phyloP scores from a whole-genome alignment of 2,797 vertebrate species.

The Paedocypris micromegethes region DNA sequence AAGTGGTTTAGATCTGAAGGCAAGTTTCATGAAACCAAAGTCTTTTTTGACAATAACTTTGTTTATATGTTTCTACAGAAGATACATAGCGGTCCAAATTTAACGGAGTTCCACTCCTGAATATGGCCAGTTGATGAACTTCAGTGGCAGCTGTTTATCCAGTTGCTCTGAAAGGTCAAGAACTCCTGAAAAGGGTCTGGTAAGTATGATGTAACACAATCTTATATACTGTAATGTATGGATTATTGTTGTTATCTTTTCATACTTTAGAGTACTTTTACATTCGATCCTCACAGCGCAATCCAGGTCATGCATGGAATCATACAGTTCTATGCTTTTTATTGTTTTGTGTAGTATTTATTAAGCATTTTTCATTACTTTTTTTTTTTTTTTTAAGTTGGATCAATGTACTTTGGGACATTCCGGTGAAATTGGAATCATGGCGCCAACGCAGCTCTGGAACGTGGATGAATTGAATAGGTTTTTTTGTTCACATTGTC shows the following conservation, averaged over 20 bases:
- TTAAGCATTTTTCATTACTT: too few relatives aligned
- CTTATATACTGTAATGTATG: not conserved
- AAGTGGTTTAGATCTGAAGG: not conserved
- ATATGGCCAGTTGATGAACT: conserved; percentile 41
- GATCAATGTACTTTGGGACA: too few relatives aligned
- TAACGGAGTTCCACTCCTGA: conserved; percentile 48
- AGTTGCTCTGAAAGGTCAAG: conserved; percentile 16
- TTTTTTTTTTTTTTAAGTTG: too few relatives aligned
- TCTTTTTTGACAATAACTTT: not conserved
- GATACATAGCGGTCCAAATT: conserved; percentile 46
- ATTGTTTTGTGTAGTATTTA: too few relatives aligned
- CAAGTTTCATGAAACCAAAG: conserved; percentile 15
- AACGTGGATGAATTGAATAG: too few relatives aligned
- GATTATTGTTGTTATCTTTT: not conserved
- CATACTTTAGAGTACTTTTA: too few relatives aligned
- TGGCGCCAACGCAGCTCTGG: too few relatives aligned
- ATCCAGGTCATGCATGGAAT: too few relatives aligned
- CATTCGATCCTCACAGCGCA: too few relatives aligned
- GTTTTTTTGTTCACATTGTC: too few relatives aligned
- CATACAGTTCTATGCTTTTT: too few relatives aligned
- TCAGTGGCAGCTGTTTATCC: conserved; percentile 9
- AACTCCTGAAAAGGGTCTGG: conserved; percentile 3
- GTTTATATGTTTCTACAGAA: conserved; percentile 46
- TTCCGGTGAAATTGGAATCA: too few relatives aligned
- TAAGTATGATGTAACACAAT: not conserved